Conservation (phyloP, 2,113 vertebrate genomes). For the Synodontis membranacea region DNA sequence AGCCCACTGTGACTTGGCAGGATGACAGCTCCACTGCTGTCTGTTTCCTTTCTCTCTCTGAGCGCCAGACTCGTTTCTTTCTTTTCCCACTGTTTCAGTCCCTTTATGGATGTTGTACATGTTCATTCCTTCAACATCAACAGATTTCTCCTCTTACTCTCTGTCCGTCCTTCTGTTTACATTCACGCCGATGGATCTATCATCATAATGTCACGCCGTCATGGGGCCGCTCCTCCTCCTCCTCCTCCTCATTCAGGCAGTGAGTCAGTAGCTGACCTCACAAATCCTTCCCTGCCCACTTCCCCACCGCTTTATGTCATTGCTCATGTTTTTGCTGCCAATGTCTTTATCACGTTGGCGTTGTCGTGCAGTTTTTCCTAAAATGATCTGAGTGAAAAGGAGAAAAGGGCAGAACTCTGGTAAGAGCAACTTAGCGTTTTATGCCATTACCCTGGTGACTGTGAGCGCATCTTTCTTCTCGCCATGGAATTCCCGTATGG, state of each 20-base stretch:
- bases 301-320: neutral
- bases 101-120: neutral
- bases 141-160: neutral
- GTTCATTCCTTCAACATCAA: neutral
- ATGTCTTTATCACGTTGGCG: neutral
- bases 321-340: neutral
- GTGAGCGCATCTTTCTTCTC: neutral
- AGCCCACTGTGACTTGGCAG: constrained; percentile 56
- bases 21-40: constrained; percentile 42
- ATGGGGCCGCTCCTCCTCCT: neutral
- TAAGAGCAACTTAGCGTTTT: neutral
- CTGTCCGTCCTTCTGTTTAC: neutral
- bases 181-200: neutral
- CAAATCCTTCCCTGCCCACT: constrained; percentile 7
- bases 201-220: neutral
- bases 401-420: neutral
- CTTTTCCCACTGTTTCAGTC: neutral
- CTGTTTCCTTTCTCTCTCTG: constrained; percentile 6
- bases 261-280: constrained; percentile 4
- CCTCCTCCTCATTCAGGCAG: neutral
- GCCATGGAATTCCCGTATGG: constrained; percentile 54
- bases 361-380: constrained; percentile 7
- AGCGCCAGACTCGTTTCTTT: neutral
- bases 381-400: neutral
- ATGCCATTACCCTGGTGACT: neutral